Conservation (phyloP, 2,797 vertebrate genomes). For the Sebastes taczanowskii region DNA sequence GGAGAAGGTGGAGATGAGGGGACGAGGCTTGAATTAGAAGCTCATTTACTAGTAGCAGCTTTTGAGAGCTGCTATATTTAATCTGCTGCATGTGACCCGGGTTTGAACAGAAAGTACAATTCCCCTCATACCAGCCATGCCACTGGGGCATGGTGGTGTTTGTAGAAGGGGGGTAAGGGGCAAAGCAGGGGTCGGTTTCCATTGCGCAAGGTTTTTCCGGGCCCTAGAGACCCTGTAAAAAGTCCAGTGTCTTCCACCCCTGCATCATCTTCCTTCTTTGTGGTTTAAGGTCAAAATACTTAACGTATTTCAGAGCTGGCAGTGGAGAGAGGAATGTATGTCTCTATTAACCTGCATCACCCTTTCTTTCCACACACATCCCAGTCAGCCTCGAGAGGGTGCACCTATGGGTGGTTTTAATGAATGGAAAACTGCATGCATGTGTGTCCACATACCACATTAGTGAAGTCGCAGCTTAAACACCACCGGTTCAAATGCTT, state of each 20-base stretch:
- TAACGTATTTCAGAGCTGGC: not conserved
- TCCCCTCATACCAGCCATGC: constrained; percentile 61
- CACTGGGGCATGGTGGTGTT: constrained; percentile 32
- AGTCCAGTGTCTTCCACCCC: not conserved
- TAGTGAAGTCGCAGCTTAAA: constrained; percentile 4
- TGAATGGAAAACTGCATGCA: constrained; percentile 15
- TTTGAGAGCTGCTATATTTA: constrained; percentile 75
- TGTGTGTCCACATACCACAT: not conserved
- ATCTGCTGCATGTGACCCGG: constrained; percentile 61
- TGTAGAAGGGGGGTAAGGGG: not conserved
- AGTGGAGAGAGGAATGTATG: not conserved
- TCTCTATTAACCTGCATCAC: not conserved
- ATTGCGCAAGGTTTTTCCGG: constrained; percentile 54
- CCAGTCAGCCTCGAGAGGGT: not conserved
- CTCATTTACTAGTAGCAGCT: constrained; percentile 63
- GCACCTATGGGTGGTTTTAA: not conserved
- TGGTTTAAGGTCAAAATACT: not conserved
- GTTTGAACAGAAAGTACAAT: constrained; percentile 67
- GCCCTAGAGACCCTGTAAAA: not conserved
- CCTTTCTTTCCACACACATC: not conserved
- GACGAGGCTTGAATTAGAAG: constrained; percentile 63
- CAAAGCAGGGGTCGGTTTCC: constrained; percentile 48
- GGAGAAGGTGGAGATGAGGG: constrained; percentile 21
- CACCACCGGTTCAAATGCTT: constrained; percentile 9
- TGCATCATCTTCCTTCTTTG: not conserved